Base-by-base conservation (phyloP, 2,797 vertebrate genomes). In the Emydoidea blandingii region DNA sequence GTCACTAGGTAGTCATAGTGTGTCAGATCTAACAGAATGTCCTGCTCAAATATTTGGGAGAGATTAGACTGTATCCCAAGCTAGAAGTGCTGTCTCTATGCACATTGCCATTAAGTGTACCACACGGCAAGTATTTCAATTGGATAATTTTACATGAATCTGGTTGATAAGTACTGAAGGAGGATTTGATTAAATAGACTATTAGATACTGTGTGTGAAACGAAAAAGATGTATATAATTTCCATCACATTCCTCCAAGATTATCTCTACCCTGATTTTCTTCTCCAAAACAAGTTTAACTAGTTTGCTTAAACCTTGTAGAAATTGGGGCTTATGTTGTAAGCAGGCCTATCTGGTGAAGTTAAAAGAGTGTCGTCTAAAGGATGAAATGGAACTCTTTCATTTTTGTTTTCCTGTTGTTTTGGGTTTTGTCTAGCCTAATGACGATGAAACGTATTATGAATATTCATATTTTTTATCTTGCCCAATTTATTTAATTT, bases 401-500 rank as follows among this genome's bases (percentile, higher is more conserved):
- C 87, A 44, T 9, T 12, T 10, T 56, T 65, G 88, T 4, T 68
- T 86, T 94, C 12, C 25, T 88, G 21, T 3, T 86, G 41, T 86
- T 95, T 91, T n/a, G 86, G 90, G 4, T 62, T 89, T 34, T 62
- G 29, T 89, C 76, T 88, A 59, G 2, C 52, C 89, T 76, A 94
- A 62, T 6, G 68, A 79, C 5, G 84, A 41, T 34, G 19, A 96
- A 95, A 93, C 7, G 9, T n/a, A 68, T 68, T n/a, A 27, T 5
- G 79, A 57, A 47, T 0, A 83, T 93, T 89, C 91, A 85, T 29
- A 68, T 65, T 85, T 94, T 96, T 93, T 93, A 91, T 91, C 92
- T 91, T 37, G 81, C 90, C 53, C 88, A 41, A 83, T 89, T 9
- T 8, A 94, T 92, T 95, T 92, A 81, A 94, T 95, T 94, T 96